Conservation (phyloP, 2,888 invertebrate genomes). For the Dromius quadrimaculatus region DNA sequence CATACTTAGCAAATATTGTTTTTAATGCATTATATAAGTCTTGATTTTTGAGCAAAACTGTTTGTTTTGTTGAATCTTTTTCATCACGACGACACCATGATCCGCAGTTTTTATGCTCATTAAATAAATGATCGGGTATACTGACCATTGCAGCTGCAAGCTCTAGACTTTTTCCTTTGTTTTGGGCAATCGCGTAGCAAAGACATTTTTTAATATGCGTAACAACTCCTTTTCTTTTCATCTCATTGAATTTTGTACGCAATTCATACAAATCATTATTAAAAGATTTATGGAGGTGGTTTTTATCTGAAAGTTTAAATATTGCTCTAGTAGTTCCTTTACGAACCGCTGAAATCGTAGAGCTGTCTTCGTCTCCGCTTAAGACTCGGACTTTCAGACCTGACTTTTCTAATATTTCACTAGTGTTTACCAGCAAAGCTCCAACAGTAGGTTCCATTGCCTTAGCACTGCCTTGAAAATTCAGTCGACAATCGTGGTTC, state of each 20-base stretch:
- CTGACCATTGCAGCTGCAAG: constrained; percentile 51
- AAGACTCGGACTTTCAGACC: background rate
- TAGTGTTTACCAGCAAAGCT: too few relatives aligned
- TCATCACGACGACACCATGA: too few relatives aligned
- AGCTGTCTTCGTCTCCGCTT: background rate
- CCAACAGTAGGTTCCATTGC: too few relatives aligned
- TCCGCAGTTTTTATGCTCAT: too few relatives aligned
- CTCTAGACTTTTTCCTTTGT: constrained; percentile 48
- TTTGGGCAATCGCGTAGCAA: constrained; percentile 54
- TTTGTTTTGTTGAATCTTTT: too few relatives aligned
- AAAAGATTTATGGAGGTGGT: constrained; percentile 55
- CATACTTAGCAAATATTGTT: background rate
- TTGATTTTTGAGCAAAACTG: too few relatives aligned
- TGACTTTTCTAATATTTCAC: too few relatives aligned
- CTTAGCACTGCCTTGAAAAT: too few relatives aligned
- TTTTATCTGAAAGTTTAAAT: constrained; percentile 46
- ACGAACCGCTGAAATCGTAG: background rate
- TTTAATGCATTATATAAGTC: too few relatives aligned
- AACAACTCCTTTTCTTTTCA: constrained; percentile 52
- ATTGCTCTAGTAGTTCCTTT: background rate
- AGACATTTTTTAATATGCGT: constrained; percentile 56
- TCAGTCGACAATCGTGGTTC: too few relatives aligned
- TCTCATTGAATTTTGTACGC: constrained; percentile 49
- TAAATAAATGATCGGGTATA: constrained; percentile 55
- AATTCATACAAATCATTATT: constrained; percentile 55